Evolutionary conservation across 2,113 vertebrate genomes (phyloP).

Genomic region (Dolichotis patagonum): DNA sequence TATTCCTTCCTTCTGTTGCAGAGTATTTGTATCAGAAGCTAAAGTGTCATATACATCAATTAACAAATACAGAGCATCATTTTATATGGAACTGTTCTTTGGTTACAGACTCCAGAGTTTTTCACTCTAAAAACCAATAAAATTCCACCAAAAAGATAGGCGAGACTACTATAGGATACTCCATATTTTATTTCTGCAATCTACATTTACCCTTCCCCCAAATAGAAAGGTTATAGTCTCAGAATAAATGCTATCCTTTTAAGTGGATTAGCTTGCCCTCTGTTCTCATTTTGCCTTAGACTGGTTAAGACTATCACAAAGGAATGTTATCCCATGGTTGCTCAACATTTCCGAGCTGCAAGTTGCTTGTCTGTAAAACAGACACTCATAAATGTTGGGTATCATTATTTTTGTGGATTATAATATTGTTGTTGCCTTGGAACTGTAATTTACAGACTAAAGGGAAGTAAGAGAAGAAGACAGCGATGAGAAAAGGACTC

Average conservation of each 20-base stretch:
- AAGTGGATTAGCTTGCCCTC: background rate
- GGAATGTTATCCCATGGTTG: background rate
- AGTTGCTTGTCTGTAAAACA: background rate
- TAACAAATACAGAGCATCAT: background rate
- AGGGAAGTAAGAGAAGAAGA: background rate
- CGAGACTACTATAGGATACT: background rate
- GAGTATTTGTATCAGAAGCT: background rate
- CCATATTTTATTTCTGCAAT: background rate
- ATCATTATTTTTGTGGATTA: background rate
- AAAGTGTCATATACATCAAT: background rate
- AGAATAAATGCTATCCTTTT: constrained; percentile 1
- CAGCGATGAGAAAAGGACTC: background rate
- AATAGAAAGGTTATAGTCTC: background rate
- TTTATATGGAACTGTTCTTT: background rate
- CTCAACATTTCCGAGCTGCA: background rate
- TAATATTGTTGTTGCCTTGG: background rate
- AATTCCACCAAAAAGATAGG: background rate
- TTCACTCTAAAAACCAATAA: background rate
- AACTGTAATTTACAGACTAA: background rate
- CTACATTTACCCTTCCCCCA: background rate
- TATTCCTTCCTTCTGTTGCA: background rate
- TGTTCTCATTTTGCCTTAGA: background rate
- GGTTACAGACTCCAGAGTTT: background rate
- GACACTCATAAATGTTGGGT: background rate
- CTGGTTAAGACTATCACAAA: background rate